Evolutionary conservation across 2,797 vertebrate species (phyloP).

Genomic region (Peromyscus aztecus): DNA sequence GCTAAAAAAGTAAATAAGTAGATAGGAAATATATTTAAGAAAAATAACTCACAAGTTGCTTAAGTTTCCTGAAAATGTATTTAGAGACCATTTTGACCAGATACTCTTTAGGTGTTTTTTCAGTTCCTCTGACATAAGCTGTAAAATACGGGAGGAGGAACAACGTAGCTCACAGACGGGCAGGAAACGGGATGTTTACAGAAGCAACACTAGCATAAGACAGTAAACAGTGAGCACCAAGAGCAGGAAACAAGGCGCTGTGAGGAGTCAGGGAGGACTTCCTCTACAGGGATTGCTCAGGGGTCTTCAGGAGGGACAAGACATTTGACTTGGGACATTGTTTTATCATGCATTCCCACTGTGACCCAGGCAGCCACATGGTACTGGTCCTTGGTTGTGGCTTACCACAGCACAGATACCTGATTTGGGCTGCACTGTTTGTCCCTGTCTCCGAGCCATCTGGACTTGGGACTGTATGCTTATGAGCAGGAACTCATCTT

Average conservation of each 20-base stretch:
- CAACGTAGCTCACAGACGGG: neutral
- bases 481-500: neutral
- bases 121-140: neutral
- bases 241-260: neutral
- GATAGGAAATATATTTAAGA: neutral
- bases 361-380: neutral
- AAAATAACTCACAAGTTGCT: neutral
- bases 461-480: neutral
- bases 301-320: neutral
- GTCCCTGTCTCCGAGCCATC: neutral
- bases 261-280: neutral
- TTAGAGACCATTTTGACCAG: neutral
- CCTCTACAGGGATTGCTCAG: neutral
- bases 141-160: neutral
- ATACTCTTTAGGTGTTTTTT: neutral
- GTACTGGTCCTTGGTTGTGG: neutral
- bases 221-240: neutral
- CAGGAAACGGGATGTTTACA: neutral
- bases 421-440: neutral
- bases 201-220: neutral
- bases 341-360: neutral
- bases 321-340: neutral
- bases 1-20: neutral
- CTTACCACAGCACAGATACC: neutral
- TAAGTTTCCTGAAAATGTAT: slow-evolving; percentile 27